Base-by-base conservation (phyloP, 2,113 vertebrate genomes). In the Noctilio leporinus region DNA sequence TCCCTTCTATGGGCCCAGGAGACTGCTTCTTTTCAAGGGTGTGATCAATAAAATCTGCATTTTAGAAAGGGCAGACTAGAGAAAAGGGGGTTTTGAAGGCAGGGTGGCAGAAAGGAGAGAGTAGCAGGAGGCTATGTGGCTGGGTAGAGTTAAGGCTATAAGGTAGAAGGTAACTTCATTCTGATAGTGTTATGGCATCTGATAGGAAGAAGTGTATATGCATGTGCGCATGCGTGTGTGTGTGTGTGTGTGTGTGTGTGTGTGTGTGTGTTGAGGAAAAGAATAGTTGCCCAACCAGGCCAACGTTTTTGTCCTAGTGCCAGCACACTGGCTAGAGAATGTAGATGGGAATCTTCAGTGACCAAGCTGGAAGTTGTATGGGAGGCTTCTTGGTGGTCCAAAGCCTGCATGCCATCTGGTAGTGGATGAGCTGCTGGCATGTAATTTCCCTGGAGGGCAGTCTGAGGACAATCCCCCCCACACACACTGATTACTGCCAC, bases 391-490 rank as follows among this genome's bases (percentile, higher is more conserved):
- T 93, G 95, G 95, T 95, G 88, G 94, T 90, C 96, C 49, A 49
- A 67, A 76, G 89, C 64, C 88, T 67, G 82, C 38, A 35, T 87
- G 92, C 91, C 97, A 97, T 94, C 93, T 97, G 96, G 91, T 96
- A 45, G 83, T 77, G 53, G 53, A 53, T 73, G 86, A 64, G 92
- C 82, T 96, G 88, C 95, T 96, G 96, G 93, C 91, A 97, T 91
- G 95, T 92, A 57, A 96, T 84, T 96, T 93, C 93, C 93, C 40
- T 59, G 43, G 93, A 94, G 92, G 76, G 57, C 70, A 86, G 53
- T 94, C 75, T 83, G 84, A 95, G 65, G 94, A 92, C 80, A 94
- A 35, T 76, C n/a, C 62, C 40, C 43, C 69, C 47, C 65, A 30
- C 93, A 76, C 76, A 75, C 51, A 91, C 38, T 64, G 91, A 93